Evolutionary conservation across 2,113 vertebrate species (phyloP).

Genomic region (Penelope pileata): DNA sequence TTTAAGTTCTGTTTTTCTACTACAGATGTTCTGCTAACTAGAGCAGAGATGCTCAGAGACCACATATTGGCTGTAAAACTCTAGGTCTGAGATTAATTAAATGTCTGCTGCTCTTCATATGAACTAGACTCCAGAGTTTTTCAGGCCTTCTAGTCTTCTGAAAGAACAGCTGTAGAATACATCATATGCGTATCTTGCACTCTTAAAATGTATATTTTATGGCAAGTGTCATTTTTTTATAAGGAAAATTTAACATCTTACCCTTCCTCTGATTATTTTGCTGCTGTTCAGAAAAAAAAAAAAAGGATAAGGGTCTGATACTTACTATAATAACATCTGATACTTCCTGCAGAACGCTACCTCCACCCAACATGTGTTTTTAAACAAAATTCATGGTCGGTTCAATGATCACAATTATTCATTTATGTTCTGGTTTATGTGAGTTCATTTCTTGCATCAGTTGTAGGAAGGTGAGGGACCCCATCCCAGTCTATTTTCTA

Average conservation of each 20-base stretch:
- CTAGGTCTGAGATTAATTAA: constrained; percentile 62
- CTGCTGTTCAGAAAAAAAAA: constrained; percentile 43
- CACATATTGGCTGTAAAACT: constrained; percentile 63
- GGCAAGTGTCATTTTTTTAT: constrained; percentile 43
- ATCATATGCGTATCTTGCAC: constrained; percentile 34
- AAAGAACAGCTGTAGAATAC: constrained; percentile 61
- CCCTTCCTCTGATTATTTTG: constrained; percentile 58
- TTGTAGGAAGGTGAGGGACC: not conserved
- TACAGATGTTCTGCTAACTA: constrained; percentile 60
- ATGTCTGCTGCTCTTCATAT: constrained; percentile 49
- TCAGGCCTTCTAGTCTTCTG: constrained; percentile 25
- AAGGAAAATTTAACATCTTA: constrained; percentile 52
- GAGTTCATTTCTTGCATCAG: constrained; percentile 35
- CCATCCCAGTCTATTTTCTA: not conserved
- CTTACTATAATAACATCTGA: constrained; percentile 38
- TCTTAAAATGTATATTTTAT: constrained; percentile 38
- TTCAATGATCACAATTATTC: constrained; percentile 58
- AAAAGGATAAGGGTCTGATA: not conserved
- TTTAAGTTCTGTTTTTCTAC: constrained; percentile 49
- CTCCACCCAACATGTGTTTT: constrained; percentile 70
- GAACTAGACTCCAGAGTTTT: constrained; percentile 45
- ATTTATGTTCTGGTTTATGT: constrained; percentile 21
- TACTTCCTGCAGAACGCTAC: constrained; percentile 61
- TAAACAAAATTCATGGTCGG: constrained; percentile 31
- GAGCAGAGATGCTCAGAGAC: constrained; percentile 47